Evolutionary conservation across 1,140 invertebrate genomes (phyloP), one percentile per base, ranked within the genome.

Genomic region (Arion vulgaris): DNA sequence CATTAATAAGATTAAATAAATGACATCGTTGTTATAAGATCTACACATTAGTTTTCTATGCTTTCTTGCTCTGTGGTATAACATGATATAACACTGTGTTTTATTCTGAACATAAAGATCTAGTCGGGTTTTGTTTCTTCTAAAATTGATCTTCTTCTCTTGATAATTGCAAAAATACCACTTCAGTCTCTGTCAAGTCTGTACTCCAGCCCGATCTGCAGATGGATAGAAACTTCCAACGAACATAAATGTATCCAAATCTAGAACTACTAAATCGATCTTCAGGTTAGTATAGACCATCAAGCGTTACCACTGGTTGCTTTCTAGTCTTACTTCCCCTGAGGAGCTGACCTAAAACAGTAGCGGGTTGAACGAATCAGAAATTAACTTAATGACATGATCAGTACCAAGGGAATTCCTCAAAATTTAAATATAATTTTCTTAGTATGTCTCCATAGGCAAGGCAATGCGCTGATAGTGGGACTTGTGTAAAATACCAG

Each of bases 361-460:
- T 32, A 66, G 62, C 2, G 19, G n/a, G n/a, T 7, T 28, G n/a
- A 66, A 66, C 5, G 28, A 28, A 66, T 66, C 62, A 66, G 62
- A 66, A 66, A 66, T 66, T 66, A 66, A 32, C 62, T 66, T 66
- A 66, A 66, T 66, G 62, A 32, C 62, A 66, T 32, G 28, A 66
- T 32, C 62, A 15, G 62, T 23, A 32, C 19, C 62, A 28, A 5
- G 62, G 62, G 62, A 66, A n/a, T n/a, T 66, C 62, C 62, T 28
- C 28, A 66, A 19, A 66, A 66, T 66, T 66, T 66, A 66, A 66
- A 66, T 66, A 66, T 66, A 66, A 66, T 66, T 66, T 34, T 34
- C 62, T 23, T 28, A 32, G 62, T 32, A 32, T 66, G n/a, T 66
- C n/a, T 66, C 62, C 28, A 34, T 2, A 66, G 62, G 17, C 53